Conservation (phyloP, 1,140 invertebrate species). For the Lineus longissimus region DNA sequence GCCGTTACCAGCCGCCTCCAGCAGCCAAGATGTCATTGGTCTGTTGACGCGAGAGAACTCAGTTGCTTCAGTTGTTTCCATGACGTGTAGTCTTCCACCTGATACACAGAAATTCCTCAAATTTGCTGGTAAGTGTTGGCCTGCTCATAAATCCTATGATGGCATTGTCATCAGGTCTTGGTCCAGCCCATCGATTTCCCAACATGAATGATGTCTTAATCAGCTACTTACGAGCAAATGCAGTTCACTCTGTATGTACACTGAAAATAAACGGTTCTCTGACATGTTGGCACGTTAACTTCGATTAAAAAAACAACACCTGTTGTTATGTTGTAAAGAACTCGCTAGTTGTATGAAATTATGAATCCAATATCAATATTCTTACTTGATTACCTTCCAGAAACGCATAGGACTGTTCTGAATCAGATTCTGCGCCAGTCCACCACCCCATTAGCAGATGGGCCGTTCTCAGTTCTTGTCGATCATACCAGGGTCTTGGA, state of each 20-base stretch:
- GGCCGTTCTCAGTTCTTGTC: slow-evolving; percentile 84
- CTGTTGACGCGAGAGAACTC: slow-evolving; percentile 36
- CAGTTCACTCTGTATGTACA: no score
- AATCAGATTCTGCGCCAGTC: slow-evolving; percentile 90
- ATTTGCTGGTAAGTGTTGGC: slow-evolving; percentile 63
- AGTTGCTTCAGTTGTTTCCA: slow-evolving; percentile 29
- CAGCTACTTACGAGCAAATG: no score
- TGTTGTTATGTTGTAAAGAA: no score
- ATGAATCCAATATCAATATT: no score
- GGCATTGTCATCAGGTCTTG: no score
- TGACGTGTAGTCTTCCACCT: slow-evolving; percentile 41
- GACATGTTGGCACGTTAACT: no score
- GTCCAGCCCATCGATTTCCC: no score
- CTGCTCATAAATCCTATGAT: no score
- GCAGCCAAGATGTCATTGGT: slow-evolving; percentile 36
- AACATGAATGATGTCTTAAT: no score
- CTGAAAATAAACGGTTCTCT: no score
- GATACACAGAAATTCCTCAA: slow-evolving; percentile 73
- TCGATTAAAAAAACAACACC: no score
- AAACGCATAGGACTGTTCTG: slow-evolving; percentile 83
- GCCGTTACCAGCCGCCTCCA: slow-evolving; percentile 41
- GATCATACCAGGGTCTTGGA: slow-evolving; percentile 85
- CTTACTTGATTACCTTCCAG: slow-evolving; percentile 47
- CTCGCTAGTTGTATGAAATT: no score
- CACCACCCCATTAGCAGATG: slow-evolving; percentile 75